Evolutionary conservation across 2,113 vertebrate species (phyloP), one percentile per base, ranked within the genome.

Genomic region (Nannospalax galili): DNA sequence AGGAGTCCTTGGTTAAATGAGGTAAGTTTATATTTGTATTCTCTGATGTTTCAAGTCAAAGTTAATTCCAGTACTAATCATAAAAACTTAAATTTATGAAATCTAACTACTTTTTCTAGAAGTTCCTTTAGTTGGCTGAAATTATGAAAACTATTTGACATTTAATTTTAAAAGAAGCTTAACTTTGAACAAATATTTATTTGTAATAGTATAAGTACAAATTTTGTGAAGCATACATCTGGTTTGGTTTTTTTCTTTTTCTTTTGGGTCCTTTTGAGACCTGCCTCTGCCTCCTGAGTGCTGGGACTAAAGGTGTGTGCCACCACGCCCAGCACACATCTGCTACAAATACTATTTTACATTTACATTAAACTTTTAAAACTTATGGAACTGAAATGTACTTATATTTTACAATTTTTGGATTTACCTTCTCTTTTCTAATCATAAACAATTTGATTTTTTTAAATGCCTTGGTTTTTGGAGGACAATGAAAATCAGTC

Each of bases 151-250:
- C 22, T 81, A 65, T 1, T 77, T 24, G 52, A 81, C 81, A 70
- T 75, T 77, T 64, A 92, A 5, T 60, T 88, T 92, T 35, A 85
- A 62, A 90, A 88, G 52, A 87, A 84, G 15, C 85, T 67, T n/a
- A 79, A 19, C 22, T 84, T 93, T 85, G 40, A 79, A 42, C 7
- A 93, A 48, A 14, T 72, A 77, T 67, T 48, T 79, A 65, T 74
- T 94, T 58, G 35, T 58, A 52, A 52, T 42, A 84, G n/a, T 45
- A 72, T 7, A 91, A 84, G 65, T 45, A 24, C 4, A 81, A 69
- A 48, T 78, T 92, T 73, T 22, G 11, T 77, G 32, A 92, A 85
- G 22, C 16, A 90, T 22, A 87, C 24, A 52, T n/a, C n/a, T n/a
- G n/a, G n/a, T n/a, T n/a, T n/a, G n/a, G n/a, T n/a, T n/a, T n/a